A percentile compares a stretch with the other conserved stretches of the same genome.
phyloP scores from a whole-genome alignment of 2,113 vertebrate species.

The Osmerus eperlanus region DNA sequence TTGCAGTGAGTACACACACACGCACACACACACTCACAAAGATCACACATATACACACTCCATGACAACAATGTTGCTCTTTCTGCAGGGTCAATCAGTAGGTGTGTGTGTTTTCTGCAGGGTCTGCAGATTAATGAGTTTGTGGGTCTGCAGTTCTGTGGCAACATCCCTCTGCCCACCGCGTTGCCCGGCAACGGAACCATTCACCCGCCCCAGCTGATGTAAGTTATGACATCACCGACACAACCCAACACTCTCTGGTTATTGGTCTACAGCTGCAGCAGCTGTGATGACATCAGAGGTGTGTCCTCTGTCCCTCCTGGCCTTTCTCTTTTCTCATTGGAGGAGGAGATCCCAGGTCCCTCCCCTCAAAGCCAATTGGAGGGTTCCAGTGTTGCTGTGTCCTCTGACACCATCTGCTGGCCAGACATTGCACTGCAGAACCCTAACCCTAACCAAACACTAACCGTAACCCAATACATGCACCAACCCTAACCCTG shows the following conservation, averaged over 20 bases:
- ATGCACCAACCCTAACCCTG: no score
- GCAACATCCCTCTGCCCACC: rapidly evolving
- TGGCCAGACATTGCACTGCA: slow-evolving; percentile 1
- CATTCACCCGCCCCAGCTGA: neutral
- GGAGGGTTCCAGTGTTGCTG: no score
- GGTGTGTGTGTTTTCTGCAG: slow-evolving; percentile 50
- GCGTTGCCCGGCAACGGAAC: slow-evolving; percentile 1
- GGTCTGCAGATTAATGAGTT: slow-evolving; percentile 84
- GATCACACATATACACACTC: neutral
- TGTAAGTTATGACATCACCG: slow-evolving; percentile 32
- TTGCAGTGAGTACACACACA: slow-evolving; percentile 70
- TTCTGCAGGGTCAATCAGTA: slow-evolving; percentile 2
- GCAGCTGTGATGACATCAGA: no score
- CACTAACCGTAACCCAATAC: no score
- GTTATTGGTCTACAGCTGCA: no score
- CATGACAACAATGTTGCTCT: neutral
- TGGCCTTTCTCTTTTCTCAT: no score
- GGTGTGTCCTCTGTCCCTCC: no score
- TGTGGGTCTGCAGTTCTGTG: slow-evolving; percentile 70
- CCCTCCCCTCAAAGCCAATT: no score
- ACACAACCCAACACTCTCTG: no score
- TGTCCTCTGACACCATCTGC: neutral
- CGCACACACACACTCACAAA: neutral
- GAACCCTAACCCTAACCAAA: no score
- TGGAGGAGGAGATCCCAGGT: no score